Conservation (phyloP, 92 coral and sea anemone genomes). For the Zoanthus sociatus region DNA sequence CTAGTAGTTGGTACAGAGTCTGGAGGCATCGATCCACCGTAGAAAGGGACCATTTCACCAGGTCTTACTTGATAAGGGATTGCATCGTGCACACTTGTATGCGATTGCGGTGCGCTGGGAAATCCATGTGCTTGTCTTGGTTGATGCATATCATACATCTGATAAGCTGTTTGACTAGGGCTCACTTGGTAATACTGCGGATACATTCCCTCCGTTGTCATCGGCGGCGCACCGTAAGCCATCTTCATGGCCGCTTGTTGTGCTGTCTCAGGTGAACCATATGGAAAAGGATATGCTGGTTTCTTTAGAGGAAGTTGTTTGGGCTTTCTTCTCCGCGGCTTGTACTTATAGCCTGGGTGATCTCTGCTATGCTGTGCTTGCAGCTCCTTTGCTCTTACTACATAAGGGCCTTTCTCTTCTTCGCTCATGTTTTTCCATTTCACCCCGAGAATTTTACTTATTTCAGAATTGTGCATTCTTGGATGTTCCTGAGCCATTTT, state of each 20-base stretch:
- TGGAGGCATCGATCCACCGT: slow-evolving; percentile 72
- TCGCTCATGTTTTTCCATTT: slow-evolving; percentile 89
- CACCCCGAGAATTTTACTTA: slow-evolving; percentile 93
- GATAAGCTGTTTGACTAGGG: slow-evolving; percentile 78
- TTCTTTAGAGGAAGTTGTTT: slow-evolving; percentile 91
- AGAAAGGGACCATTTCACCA: slow-evolving; percentile 78
- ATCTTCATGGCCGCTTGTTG: slow-evolving; percentile 89
- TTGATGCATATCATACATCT: slow-evolving; percentile 87
- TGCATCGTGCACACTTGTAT: slow-evolving; percentile 63
- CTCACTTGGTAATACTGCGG: slow-evolving; percentile 86
- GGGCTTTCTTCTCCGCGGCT: slow-evolving; percentile 94
- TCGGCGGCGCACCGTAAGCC: slow-evolving; percentile 82
- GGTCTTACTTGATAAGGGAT: slow-evolving; percentile 78
- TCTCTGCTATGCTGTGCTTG: slow-evolving; percentile 95
- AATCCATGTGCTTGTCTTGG: slow-evolving; percentile 75
- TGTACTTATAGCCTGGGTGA: slow-evolving; percentile 96
- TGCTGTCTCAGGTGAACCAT: slow-evolving; percentile 74
- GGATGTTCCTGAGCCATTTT: slow-evolving; percentile 91
- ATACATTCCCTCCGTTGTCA: slow-evolving; percentile 90
- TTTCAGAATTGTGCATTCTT: slow-evolving; percentile 98
- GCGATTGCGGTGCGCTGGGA: slow-evolving; percentile 72
- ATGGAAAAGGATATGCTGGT: slow-evolving; percentile 88
- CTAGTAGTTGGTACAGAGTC: slow-evolving; percentile 84
- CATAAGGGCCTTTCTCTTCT: slow-evolving; percentile 81
- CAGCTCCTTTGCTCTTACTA: slow-evolving; percentile 92